phyloP scores from a whole-genome alignment of 2,113 vertebrate genomes.

The Dasyurus viverrinus region DNA sequence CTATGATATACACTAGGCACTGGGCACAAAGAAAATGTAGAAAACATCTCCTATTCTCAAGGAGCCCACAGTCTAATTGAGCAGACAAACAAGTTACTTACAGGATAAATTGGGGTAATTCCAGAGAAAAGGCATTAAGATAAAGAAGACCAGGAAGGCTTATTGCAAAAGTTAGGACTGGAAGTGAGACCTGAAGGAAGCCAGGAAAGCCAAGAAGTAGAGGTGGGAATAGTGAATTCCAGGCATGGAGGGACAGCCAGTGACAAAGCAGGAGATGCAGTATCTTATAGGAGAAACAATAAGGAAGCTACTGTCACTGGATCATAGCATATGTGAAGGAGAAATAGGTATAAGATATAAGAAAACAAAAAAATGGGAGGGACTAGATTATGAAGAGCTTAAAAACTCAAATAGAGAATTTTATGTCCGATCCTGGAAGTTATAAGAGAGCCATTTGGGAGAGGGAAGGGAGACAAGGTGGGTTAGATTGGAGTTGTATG shows the following conservation, averaged over 20 bases:
- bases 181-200: background rate
- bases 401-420: background rate
- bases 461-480: too few species aligned
- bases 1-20: background rate
- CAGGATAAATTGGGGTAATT: background rate
- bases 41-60: background rate
- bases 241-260: background rate
- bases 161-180: background rate
- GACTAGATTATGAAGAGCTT: background rate
- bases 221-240: background rate
- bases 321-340: background rate
- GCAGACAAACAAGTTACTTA: background rate
- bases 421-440: background rate
- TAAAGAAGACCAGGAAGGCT: background rate
- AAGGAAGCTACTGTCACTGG: background rate
- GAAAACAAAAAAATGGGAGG: background rate
- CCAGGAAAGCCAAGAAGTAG: background rate
- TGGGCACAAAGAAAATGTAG: too few species aligned
- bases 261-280: background rate
- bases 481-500: background rate
- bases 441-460: background rate
- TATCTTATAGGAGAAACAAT: background rate
- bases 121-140: background rate
- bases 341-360: background rate
- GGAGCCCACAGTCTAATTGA: background rate